Base-by-base conservation (phyloP, 2,888 invertebrate species). In the Serrognathus titanus region DNA sequence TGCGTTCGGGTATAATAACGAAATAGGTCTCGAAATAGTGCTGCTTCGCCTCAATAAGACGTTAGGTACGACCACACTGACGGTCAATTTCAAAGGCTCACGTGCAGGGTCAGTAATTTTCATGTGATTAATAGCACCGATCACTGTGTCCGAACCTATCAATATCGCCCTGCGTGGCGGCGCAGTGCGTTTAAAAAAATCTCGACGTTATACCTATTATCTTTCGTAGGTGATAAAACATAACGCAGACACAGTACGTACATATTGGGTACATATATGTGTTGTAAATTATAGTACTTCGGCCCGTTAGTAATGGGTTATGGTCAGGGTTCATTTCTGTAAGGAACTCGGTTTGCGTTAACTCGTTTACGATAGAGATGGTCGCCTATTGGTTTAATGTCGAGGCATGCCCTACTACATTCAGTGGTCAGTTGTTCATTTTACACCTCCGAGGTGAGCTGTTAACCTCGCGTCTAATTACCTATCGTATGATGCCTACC, bases 391-490 rank as follows among this genome's bases (percentile, higher is more conserved):
- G 43, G 20, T 13, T 43, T 10, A 43, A 10, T 2, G 13, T 2
- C 3, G 16, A 16, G 43, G 3, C 43, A 20, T 43, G 10, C 12
- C 43, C 16, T 11, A 16, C 11, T 13, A 49, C 49, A 16, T 60
- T 58, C 60, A 53, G 58, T 58, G 62, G 62, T 59, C 56, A 41
- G 55, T 58, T 56, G 51, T 57, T 36, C 55, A 54, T 58, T 62
- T 62, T 55, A 60, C 62, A 62, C 62, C 60, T 62, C 56, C 48
- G 51, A 62, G 58, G 58, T 55, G 60, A 55, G 60, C 62, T 60
- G 58, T 62, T 62, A 62, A 60, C 62, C 60, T 62, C 60, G 58
- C 51, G 52, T 57, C 62, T 60, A 62, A 62, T 62, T 62, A 62
- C 56, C 55, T 58, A 59, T 48, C 57, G 55, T 60, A 55, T 48